phyloP scores from a whole-genome alignment of 1,140 invertebrate species.

The Hycleus cichorii region DNA sequence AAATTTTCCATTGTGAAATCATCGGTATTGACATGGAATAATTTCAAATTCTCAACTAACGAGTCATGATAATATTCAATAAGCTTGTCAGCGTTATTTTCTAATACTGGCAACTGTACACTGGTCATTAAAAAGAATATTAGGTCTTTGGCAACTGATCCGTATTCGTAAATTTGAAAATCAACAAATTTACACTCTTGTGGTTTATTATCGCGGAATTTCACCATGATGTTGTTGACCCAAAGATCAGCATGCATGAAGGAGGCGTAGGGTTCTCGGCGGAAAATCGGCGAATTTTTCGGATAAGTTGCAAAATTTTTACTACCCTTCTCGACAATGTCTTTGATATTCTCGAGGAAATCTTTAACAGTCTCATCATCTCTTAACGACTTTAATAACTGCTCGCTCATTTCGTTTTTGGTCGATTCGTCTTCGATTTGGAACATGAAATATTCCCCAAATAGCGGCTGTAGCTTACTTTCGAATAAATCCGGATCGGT shows the following conservation, averaged over 20 bases:
- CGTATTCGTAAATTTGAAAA: constrained; percentile 49
- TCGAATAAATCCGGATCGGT: constrained; percentile 42
- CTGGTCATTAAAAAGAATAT: constrained; percentile 50
- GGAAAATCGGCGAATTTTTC: constrained; percentile 13
- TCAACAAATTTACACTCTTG: constrained; percentile 51
- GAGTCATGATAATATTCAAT: constrained; percentile 45
- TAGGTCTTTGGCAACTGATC: constrained; percentile 47
- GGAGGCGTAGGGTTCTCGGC: constrained; percentile 42
- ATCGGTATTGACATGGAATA: constrained; percentile 17
- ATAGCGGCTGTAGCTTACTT: constrained; percentile 18
- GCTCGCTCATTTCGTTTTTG: too few species aligned
- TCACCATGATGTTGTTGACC: constrained; percentile 52
- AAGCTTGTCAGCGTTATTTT: constrained; percentile 41
- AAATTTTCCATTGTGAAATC: constrained; percentile 19
- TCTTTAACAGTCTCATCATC: too few species aligned
- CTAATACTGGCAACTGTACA: constrained; percentile 36
- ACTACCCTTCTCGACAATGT: too few species aligned
- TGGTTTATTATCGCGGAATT: constrained; percentile 39
- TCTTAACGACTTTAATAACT: too few species aligned
- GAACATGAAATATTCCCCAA: too few species aligned
- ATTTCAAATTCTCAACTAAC: constrained; percentile 37
- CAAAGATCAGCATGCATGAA: constrained; percentile 52
- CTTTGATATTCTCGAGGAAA: too few species aligned
- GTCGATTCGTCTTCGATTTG: too few species aligned
- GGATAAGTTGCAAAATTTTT: constrained; percentile 4